Evolutionary conservation across 1,140 invertebrate species (phyloP).

Genomic region (Bombus haemorrhoidalis): DNA sequence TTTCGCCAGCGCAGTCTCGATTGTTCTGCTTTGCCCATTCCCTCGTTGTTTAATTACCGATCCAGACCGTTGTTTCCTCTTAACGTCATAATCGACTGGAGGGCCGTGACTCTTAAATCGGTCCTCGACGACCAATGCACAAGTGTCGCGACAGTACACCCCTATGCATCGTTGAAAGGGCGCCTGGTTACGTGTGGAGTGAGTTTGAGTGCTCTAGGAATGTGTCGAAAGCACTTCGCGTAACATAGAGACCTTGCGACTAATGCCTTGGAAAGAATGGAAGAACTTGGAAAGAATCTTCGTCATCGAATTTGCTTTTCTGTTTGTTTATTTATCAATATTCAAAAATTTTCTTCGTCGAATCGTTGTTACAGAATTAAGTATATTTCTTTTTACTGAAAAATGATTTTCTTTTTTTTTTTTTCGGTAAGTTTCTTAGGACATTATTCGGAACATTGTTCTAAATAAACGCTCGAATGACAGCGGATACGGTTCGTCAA

Average conservation of each 20-base stretch:
- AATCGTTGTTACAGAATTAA: not conserved
- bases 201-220: conserved; percentile 50
- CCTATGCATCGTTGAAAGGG: conserved; percentile 58
- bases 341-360: not conserved
- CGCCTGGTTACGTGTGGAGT: conserved; percentile 51
- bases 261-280: conserved; percentile 64
- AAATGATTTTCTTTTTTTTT: not conserved
- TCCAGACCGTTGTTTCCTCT: conserved; percentile 58
- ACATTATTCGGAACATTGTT: not conserved
- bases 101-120: conserved; percentile 62
- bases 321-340: not conserved
- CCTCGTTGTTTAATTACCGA: conserved; percentile 55
- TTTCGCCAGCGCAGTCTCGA: not conserved
- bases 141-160: conserved; percentile 62
- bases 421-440: not conserved
- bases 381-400: not conserved
- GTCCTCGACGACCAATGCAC: conserved; percentile 55
- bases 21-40: conserved; percentile 3
- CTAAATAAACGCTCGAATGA: conserved; percentile 26
- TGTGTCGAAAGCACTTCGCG: conserved; percentile 50
- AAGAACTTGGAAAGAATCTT: conserved; percentile 59
- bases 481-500: not conserved
- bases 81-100: conserved; percentile 57
- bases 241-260: conserved; percentile 29
- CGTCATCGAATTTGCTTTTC: conserved; percentile 23